These are phyloP conservation scores for Bergia sp. DNA, from an alignment of 92 coral and sea anemone genomes.

Conservation along the genomic window DNA sequence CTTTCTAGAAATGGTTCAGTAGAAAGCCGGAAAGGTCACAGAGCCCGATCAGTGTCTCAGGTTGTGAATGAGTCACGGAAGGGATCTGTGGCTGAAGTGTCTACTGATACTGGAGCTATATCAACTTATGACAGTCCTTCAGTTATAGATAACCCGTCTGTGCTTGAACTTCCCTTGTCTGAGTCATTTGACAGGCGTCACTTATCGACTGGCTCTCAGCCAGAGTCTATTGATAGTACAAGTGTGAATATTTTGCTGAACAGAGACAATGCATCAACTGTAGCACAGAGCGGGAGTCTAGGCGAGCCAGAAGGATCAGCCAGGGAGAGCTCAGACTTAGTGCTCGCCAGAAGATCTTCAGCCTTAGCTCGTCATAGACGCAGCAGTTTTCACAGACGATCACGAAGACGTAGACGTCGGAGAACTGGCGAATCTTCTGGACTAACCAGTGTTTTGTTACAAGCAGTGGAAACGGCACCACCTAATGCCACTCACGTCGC, in stretches of 20 bases:
- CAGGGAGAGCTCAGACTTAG: conserved; percentile 74
- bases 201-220: conserved; percentile 85
- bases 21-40: conserved; percentile 56
- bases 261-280: conserved; percentile 92
- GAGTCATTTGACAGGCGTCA: conserved; percentile 72
- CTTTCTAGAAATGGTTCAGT: conserved; percentile 65
- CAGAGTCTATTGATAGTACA: conserved; percentile 88
- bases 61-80: conserved; percentile 59
- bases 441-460: conserved; percentile 61
- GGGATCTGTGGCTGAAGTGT: conserved; percentile 39
- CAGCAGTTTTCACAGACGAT: conserved; percentile 73
- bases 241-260: conserved; percentile 64
- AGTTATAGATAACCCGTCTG: conserved; percentile 71
- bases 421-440: conserved; percentile 68
- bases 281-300: conserved; percentile 88
- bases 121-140: conserved; percentile 56
- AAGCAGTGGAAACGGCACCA: conserved; percentile 71
- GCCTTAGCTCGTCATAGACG: conserved; percentile 83
- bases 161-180: conserved; percentile 68
- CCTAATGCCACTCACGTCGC: conserved; percentile 81
- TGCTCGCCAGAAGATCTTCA: conserved; percentile 74
- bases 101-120: conserved; percentile 32
- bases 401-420: conserved; percentile 66
- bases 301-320: conserved; percentile 88
- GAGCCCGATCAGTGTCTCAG: conserved; percentile 84